Percentiles rank a stretch among this genome's conserved stretches.
phyloP scores from a whole-genome alignment of 2,797 vertebrate genomes.

The Parauchenoglanis ngamensis region DNA sequence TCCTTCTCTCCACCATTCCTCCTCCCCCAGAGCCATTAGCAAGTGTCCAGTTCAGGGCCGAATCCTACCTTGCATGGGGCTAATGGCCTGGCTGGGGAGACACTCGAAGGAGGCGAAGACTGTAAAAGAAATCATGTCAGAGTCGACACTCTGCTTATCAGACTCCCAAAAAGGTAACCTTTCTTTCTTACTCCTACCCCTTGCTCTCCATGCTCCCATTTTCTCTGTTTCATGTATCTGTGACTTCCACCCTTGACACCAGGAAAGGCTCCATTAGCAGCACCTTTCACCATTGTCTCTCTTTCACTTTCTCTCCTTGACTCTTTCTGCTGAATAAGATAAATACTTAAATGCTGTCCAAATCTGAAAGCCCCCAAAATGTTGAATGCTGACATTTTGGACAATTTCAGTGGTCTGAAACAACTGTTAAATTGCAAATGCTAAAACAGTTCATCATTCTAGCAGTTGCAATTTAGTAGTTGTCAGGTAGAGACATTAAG shows the following conservation, averaged over 20 bases:
- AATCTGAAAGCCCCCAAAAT: not conserved
- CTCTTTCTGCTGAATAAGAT: not conserved
- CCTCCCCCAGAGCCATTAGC: constrained; percentile 59
- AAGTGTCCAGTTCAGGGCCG: constrained; percentile 40
- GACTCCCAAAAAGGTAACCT: constrained; percentile 28
- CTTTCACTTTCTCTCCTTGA: constrained; percentile 25
- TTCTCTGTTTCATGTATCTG: constrained; percentile 42
- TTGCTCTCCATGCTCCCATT: constrained; percentile 22
- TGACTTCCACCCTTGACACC: constrained; percentile 65
- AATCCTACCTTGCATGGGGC: constrained; percentile 52
- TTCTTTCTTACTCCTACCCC: constrained; percentile 38
- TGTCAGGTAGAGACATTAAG: constrained; percentile 15
- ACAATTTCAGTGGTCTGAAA: not conserved
- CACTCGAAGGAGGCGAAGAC: constrained; percentile 58
- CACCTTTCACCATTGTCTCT: constrained; percentile 28
- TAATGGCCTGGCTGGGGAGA: constrained; percentile 58
- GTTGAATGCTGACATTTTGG: constrained; percentile 30
- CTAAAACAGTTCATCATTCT: constrained; percentile 5
- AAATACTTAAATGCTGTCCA: constrained; percentile 4
- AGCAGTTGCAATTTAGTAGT: constrained; percentile 3
- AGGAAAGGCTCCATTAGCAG: constrained; percentile 65
- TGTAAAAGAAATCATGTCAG: constrained; percentile 62
- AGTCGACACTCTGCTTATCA: constrained; percentile 47
- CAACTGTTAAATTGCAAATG: constrained; percentile 29
- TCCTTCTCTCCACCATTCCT: constrained; percentile 39